These are phyloP conservation scores for Bombus confusus DNA, from an alignment of 1,140 invertebrate species.

Conservation along the genomic window DNA sequence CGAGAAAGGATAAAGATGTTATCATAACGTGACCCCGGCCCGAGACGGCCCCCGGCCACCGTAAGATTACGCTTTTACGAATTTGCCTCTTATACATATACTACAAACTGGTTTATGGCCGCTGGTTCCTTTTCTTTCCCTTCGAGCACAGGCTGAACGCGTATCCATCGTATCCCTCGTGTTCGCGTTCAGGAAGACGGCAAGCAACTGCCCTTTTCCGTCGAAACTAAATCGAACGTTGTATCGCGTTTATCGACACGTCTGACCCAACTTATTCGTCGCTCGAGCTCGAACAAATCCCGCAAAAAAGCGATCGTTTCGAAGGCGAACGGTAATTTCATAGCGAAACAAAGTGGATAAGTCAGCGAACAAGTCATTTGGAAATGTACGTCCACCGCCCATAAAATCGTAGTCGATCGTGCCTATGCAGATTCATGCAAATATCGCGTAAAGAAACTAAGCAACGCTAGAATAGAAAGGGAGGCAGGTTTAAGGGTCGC, in stretches of 20 bases:
- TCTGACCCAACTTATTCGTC: background rate
- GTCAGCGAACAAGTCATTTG: background rate
- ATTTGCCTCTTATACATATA: conserved; percentile 71
- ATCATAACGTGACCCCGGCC: conserved; percentile 70
- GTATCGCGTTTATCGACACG: too few relatives aligned
- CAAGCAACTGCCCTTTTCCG: too few relatives aligned
- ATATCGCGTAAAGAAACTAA: conserved; percentile 63
- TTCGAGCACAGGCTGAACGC: too few relatives aligned
- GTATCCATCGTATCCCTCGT: too few relatives aligned
- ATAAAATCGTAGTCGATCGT: conserved; percentile 55
- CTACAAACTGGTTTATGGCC: conserved; percentile 73
- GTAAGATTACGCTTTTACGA: conserved; percentile 78
- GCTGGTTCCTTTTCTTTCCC: conserved; percentile 1
- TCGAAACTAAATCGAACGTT: too few relatives aligned
- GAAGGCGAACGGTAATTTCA: background rate
- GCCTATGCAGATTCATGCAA: conserved; percentile 73
- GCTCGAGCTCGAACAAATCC: background rate
- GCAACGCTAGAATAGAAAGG: too few relatives aligned
- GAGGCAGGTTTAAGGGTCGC: conserved; percentile 47
- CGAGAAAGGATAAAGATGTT: conserved; percentile 78
- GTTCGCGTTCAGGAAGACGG: too few relatives aligned
- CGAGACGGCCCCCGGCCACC: conserved; percentile 63
- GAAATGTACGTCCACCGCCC: background rate
- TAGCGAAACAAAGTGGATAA: background rate
- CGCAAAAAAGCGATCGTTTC: background rate